Percentiles rank a stretch among this genome's conserved stretches.
Conservation (phyloP, 2,888 invertebrate species). For the Bombylius discolor region DNA sequence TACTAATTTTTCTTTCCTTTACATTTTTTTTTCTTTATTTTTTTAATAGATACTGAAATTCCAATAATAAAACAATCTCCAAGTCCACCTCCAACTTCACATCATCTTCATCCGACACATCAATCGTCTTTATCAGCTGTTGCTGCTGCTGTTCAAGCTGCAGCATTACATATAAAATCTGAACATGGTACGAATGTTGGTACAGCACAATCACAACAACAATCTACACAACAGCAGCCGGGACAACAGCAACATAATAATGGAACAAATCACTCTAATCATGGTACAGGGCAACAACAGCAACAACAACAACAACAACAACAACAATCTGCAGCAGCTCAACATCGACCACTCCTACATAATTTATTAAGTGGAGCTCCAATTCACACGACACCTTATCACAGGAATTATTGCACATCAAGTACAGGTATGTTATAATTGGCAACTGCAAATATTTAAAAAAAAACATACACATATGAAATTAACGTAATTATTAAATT, state of each 20-base stretch:
- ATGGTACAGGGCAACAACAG: conserved; percentile 3
- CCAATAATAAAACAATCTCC: conserved; percentile 37
- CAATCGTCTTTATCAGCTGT: conserved; percentile 17
- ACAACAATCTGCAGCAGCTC: conserved; percentile 28
- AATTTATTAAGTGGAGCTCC: conserved; percentile 36
- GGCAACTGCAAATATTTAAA: neutral
- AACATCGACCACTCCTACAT: conserved; percentile 35
- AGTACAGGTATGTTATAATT: conserved; percentile 32
- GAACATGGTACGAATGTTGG: conserved; percentile 24
- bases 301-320: conserved; percentile 21
- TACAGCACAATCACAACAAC: conserved; percentile 25
- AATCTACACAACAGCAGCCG: conserved; percentile 12
- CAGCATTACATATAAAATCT: conserved; percentile 31
- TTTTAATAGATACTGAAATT: conserved; percentile 36
- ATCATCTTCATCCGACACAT: conserved; percentile 25
- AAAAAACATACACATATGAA: neutral
- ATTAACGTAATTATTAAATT: no score
- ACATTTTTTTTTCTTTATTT: neutral
- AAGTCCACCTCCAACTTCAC: conserved; percentile 34
- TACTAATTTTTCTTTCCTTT: neutral
- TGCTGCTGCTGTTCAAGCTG: conserved; percentile 14
- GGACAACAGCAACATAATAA: conserved; percentile 17
- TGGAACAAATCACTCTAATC: conserved; percentile 7
- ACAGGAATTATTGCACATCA: conserved; percentile 36
- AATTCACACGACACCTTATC: conserved; percentile 34